Base-by-base conservation (phyloP, 2,888 invertebrate species). In the Aelia acuminata region DNA sequence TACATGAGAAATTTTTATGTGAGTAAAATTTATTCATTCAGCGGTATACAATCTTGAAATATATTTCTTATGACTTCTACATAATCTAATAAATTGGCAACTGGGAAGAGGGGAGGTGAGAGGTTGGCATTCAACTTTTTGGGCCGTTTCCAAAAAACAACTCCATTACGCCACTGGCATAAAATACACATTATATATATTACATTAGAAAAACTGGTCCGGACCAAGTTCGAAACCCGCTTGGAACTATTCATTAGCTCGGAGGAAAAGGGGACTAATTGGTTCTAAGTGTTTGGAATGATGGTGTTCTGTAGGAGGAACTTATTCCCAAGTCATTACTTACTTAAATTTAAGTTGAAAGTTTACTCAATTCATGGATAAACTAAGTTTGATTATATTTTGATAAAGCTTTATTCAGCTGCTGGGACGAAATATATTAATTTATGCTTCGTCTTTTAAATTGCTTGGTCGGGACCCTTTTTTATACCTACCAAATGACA, bases 91-190 rank as follows among this genome's bases (percentile, higher is more conserved):
- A 80, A 80, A 80, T 80, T 80, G 11, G 39, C 20, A 43, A 43
- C 39, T 80, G 39, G 75, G 43, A 80, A 43, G 75, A 20, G 35
- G 11, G 39, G 20, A 4, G 39, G 43, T n/a, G n/a, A n/a, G n/a
- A n/a, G 43, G 75, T 18, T 75, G 3, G 70, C 43, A 80, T 80
- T 43, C 75, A 80, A 43, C 75, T 43, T 80, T 80, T 80, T 80
- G 75, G 75, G 43, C 22, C 75, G 20, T 80, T 43, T 80, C 75
- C 75, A 80, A 80, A 80, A 80, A 80, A 80, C 75, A 80, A 80
- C 75, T 80, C 75, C 43, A 80, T 80, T 80, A 80, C 75, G 43
- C 39, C 43, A 43, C 39, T 80, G 43, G 35, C 75, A 43, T 35
- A 80, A 43, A 80, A 43, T 43, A 80, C 43, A 80, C 75, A 80